These are phyloP conservation scores for Nemopilema nomurai DNA, from an alignment of 30 jellyfish, hydroid and myxozoan species.

Conservation along the genomic window DNA sequence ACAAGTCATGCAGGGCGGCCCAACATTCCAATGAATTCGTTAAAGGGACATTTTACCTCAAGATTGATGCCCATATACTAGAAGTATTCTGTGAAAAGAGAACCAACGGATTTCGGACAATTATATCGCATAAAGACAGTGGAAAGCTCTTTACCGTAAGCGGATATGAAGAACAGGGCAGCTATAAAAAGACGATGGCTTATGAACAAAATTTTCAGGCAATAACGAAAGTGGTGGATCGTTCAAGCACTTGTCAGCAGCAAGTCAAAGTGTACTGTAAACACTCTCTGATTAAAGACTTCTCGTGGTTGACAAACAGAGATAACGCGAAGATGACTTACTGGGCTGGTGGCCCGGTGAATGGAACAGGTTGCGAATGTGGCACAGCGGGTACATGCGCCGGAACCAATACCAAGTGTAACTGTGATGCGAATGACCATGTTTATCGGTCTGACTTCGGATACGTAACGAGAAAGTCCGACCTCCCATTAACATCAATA, in stretches of 20 bases:
- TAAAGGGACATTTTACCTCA: neutral
- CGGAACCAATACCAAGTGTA: neutral
- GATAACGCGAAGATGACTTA: slow-evolving; percentile 9
- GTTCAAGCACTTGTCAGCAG: slow-evolving; percentile 42
- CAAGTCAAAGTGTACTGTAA: neutral
- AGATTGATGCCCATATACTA: neutral
- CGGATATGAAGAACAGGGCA: slow-evolving; percentile 19
- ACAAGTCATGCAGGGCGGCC: slow-evolving; percentile 9
- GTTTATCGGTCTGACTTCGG: slow-evolving; percentile 20
- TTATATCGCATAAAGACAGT: slow-evolving; percentile 11
- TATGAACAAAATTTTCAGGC: slow-evolving; percentile 1
- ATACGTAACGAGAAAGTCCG: slow-evolving; percentile 20
- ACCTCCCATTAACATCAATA: slow-evolving; percentile 8
- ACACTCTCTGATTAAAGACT: neutral
- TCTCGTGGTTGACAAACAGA: slow-evolving; percentile 13
- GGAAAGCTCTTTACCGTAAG: slow-evolving; percentile 6
- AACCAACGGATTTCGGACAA: neutral
- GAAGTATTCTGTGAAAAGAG: neutral
- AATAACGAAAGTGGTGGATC: slow-evolving; percentile 24
- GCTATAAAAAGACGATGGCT: neutral
- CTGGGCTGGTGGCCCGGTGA: slow-evolving; percentile 52
- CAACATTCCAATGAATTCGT: neutral
- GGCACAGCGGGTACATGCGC: slow-evolving; percentile 32
- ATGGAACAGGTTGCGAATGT: slow-evolving; percentile 59
- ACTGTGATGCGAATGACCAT: slow-evolving; percentile 40